Conservation (phyloP, 2,113 vertebrate species). For the Lethenteron camtschaticum region DNA sequence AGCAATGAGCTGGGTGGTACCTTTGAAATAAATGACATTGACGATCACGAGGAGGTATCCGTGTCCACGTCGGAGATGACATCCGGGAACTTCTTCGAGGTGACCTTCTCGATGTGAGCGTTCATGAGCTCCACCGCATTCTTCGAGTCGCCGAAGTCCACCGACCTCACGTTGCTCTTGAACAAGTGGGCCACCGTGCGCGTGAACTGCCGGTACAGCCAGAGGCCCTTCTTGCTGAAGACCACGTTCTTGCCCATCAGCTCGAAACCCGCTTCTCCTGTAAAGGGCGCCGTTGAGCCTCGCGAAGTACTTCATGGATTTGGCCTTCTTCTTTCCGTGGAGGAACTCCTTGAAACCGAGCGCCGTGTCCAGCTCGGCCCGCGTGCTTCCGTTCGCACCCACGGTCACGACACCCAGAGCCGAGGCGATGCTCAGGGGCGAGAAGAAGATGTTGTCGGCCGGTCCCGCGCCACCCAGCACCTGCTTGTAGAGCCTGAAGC, state of each 20-base stretch:
- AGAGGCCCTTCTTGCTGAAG: not conserved
- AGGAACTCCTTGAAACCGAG: not conserved
- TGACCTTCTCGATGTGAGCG: not conserved
- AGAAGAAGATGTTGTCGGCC: not conserved
- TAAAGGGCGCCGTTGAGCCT: not conserved
- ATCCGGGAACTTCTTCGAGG: not conserved
- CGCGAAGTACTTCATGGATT: not conserved
- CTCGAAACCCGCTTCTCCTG: not conserved
- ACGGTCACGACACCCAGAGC: not conserved
- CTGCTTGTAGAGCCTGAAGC: not conserved
- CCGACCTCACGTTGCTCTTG: not conserved
- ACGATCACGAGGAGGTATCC: not conserved
- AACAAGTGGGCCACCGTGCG: not conserved
- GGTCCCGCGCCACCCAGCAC: not conserved
- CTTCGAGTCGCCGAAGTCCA: not conserved
- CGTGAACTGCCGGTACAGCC: not conserved
- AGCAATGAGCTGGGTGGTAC: not conserved
- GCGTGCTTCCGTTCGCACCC: not conserved
- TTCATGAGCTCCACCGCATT: not conserved
- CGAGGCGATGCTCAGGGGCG: not conserved
- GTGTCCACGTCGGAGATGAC: slow-evolving; percentile 1
- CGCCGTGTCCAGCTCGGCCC: not conserved
- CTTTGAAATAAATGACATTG: not conserved
- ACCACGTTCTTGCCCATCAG: not conserved
- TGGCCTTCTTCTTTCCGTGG: not conserved